Evolutionary conservation across 1,140 invertebrate species (phyloP).

Genomic region (Cotesia chilonis): DNA sequence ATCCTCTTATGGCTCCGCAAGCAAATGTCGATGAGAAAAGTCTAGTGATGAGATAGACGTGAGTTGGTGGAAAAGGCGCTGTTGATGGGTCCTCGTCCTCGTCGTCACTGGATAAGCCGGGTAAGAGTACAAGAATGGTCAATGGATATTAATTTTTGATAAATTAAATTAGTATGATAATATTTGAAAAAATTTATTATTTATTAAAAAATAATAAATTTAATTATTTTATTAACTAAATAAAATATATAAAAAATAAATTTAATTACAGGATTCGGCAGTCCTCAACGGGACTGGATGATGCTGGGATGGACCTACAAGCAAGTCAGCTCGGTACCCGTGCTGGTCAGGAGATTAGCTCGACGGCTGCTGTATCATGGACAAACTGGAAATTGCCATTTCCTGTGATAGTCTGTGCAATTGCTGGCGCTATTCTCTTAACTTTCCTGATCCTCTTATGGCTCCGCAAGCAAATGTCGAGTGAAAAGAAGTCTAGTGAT

Average conservation of each 20-base stretch:
- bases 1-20: too few relatives aligned
- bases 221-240: not conserved
- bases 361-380: conserved; percentile 58
- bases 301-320: conserved; percentile 66
- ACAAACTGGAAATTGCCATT: conserved; percentile 63
- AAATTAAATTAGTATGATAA: too few relatives aligned
- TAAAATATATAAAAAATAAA: conserved; percentile 14
- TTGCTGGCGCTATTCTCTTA: conserved; percentile 62
- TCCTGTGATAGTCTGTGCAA: conserved; percentile 61
- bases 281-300: conserved; percentile 65
- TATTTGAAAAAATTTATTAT: too few relatives aligned
- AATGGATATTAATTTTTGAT: too few relatives aligned
- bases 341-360: conserved; percentile 57
- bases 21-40: too few relatives aligned
- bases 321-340: conserved; percentile 57
- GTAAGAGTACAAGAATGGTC: too few relatives aligned
- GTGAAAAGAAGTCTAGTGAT: conserved; percentile 63
- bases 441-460: conserved; percentile 66
- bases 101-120: too few relatives aligned
- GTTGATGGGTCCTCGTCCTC: too few relatives aligned
- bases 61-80: too few relatives aligned
- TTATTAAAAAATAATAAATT: too few relatives aligned
- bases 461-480: conserved; percentile 67
- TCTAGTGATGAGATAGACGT: too few relatives aligned
- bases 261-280: conserved; percentile 55